phyloP scores from a whole-genome alignment of 2,888 invertebrate genomes.

The Nipponacmea schrenckii region DNA sequence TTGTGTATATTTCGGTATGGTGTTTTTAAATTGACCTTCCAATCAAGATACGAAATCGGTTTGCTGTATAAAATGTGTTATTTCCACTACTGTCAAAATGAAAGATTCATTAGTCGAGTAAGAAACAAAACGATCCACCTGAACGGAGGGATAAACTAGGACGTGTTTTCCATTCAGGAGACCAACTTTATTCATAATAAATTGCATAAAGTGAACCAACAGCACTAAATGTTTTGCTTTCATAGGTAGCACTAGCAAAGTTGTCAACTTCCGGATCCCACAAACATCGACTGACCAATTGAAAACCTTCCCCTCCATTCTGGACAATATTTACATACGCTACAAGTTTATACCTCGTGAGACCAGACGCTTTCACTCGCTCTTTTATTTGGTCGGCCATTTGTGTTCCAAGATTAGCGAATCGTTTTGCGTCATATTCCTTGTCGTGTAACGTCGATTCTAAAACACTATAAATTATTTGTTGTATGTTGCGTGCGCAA shows the following conservation, averaged over 20 bases:
- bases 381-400: constrained; percentile 7
- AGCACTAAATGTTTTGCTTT: neutral
- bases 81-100: no score
- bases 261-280: constrained; percentile 2
- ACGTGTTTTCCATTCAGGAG: no score
- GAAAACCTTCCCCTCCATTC: neutral
- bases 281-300: neutral
- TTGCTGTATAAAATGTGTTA: no score
- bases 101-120: no score
- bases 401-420: neutral
- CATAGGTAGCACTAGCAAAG: neutral
- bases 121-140: no score
- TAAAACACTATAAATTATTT: neutral
- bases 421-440: neutral
- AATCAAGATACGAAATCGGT: no score
- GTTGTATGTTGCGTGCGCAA: neutral
- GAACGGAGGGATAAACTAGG: no score
- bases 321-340: neutral
- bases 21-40: no score
- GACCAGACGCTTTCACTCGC: neutral
- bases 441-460: neutral
- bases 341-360: neutral
- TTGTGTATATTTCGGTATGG: no score
- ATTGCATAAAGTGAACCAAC: neutral
- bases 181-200: neutral